Conservation (phyloP, 2,797 vertebrate species). For the Apogon talboti region DNA sequence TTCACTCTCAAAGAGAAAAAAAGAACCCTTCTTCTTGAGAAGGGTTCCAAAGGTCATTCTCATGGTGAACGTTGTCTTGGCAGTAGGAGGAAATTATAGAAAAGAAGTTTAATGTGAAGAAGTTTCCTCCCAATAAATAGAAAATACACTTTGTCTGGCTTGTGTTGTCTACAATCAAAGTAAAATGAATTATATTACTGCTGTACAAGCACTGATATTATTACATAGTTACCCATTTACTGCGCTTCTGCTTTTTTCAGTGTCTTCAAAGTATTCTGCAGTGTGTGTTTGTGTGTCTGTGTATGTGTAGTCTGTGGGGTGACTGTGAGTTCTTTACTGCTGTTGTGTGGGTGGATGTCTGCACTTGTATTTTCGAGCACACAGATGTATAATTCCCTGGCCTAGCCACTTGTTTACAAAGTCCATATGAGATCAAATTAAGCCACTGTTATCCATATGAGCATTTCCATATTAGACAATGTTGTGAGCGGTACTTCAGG, state of each 20-base stretch:
- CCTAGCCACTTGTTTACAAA: too few relatives aligned
- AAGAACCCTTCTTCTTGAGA: constrained; percentile 32
- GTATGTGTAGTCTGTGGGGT: constrained; percentile 3
- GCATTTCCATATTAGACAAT: too few relatives aligned
- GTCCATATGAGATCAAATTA: too few relatives aligned
- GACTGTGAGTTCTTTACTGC: constrained; percentile 9
- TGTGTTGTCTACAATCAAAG: too few relatives aligned
- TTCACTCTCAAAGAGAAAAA: constrained; percentile 39
- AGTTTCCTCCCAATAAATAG: constrained; percentile 42
- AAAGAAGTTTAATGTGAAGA: constrained; percentile 37
- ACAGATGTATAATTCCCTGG: neutral
- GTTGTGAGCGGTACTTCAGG: too few relatives aligned
- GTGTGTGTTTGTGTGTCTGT: neutral
- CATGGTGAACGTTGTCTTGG: constrained; percentile 52
- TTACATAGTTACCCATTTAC: constrained; percentile 1
- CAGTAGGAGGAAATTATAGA: constrained; percentile 53
- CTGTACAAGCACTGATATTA: constrained; percentile 4
- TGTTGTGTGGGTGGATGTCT: constrained; percentile 11
- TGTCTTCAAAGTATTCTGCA: neutral
- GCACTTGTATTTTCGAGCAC: constrained; percentile 3
- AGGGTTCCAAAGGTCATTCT: constrained; percentile 44
- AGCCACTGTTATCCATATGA: too few relatives aligned
- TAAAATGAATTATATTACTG: too few relatives aligned
- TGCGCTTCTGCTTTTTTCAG: constrained; percentile 7
- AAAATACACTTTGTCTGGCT: neutral